Evolutionary conservation across 2,797 vertebrate species (phyloP).

Genomic region (Tangara arthus): DNA sequence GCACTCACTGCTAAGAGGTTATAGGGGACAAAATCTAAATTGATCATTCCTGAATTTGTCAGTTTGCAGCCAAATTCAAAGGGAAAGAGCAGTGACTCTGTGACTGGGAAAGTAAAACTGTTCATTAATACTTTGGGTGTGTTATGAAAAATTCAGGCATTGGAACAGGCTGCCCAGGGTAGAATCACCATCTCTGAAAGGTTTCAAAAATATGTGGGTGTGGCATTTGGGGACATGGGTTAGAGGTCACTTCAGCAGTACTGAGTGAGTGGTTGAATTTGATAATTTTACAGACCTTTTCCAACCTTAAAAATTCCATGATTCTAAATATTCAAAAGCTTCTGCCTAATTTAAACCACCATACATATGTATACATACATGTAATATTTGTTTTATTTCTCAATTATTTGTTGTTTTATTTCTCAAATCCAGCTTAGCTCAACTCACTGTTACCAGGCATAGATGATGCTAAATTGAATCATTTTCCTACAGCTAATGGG

Average conservation of each 20-base stretch:
- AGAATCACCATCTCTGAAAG: neutral
- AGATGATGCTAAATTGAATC: neutral
- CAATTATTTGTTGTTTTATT: neutral
- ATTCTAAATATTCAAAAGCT: neutral
- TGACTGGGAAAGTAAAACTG: neutral
- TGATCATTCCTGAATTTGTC: constrained; percentile 58
- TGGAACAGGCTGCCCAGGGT: neutral
- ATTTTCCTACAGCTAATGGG: neutral
- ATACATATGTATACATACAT: fast-evolving
- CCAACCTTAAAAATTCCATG: neutral
- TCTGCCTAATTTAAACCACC: neutral
- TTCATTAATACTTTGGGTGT: neutral
- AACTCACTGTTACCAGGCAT: neutral
- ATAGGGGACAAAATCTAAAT: constrained; percentile 59
- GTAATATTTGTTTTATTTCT: neutral
- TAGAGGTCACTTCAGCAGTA: neutral
- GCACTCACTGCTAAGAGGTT: constrained; percentile 42
- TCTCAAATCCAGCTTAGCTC: neutral
- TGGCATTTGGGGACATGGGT: neutral
- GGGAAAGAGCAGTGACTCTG: neutral
- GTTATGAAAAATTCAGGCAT: neutral
- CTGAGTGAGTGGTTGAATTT: neutral
- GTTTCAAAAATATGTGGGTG: neutral
- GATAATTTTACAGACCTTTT: neutral
- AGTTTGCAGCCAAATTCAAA: constrained; percentile 17